phyloP scores from a whole-genome alignment of 2,797 vertebrate species.

The Bradypus variegatus region DNA sequence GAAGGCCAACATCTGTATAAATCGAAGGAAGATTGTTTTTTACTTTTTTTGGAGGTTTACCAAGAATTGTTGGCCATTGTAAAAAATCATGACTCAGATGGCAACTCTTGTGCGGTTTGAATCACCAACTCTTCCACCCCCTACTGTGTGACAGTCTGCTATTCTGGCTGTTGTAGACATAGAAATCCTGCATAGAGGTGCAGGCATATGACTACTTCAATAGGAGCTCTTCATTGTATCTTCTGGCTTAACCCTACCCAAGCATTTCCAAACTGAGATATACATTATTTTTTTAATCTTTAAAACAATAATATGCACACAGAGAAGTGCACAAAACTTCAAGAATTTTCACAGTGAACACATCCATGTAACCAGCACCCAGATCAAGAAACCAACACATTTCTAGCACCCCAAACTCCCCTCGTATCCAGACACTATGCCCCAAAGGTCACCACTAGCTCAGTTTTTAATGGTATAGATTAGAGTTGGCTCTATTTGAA shows the following conservation, averaged over 20 bases:
- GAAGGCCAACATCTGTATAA: neutral
- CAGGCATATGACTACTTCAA: neutral
- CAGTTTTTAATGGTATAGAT: neutral
- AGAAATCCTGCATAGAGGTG: neutral
- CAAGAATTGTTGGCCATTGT: neutral
- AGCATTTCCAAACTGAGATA: neutral
- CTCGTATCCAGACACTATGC: neutral
- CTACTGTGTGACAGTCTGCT: neutral
- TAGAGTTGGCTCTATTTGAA: neutral
- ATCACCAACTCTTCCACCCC: neutral
- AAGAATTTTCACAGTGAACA: constrained; percentile 10
- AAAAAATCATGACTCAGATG: neutral
- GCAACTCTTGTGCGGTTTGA: neutral
- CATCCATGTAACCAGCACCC: neutral
- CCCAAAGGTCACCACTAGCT: neutral
- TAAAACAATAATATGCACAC: neutral
- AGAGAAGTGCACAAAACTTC: neutral
- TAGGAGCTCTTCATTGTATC: neutral
- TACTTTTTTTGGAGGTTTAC: constrained; percentile 4
- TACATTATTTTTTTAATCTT: neutral
- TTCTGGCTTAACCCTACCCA: neutral
- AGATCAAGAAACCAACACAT: neutral
- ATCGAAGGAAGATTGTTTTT: neutral
- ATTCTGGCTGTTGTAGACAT: neutral
- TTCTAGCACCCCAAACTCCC: neutral